Evolutionary conservation across 2,797 vertebrate species (phyloP).

Genomic region (Schizopygopsis pylzovi): DNA sequence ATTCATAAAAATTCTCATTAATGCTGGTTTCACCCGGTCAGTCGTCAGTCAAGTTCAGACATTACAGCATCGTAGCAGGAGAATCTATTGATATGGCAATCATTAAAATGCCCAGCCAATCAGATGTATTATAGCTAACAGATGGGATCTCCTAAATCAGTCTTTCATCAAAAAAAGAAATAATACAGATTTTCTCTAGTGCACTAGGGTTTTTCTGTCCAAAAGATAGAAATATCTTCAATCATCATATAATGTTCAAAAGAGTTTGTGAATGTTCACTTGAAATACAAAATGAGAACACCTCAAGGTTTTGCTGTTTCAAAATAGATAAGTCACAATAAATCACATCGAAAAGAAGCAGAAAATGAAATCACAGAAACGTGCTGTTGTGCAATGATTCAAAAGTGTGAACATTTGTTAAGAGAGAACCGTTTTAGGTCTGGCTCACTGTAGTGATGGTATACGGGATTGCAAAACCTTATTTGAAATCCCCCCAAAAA

Average conservation of each 20-base stretch:
- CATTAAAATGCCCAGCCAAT: slow-evolving; percentile 1
- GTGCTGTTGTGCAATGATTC: background rate
- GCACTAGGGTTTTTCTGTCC: background rate
- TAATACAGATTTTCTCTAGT: background rate
- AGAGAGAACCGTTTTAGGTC: background rate
- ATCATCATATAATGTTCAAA: background rate
- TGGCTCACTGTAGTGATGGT: background rate
- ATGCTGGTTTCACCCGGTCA: background rate
- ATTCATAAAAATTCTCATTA: background rate
- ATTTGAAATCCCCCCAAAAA: background rate
- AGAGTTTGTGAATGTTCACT: background rate
- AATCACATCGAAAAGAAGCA: background rate
- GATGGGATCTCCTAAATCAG: background rate
- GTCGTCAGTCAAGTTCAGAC: background rate
- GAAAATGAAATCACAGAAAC: background rate
- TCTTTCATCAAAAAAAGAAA: background rate
- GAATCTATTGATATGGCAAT: slow-evolving; percentile 4
- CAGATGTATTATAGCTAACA: background rate
- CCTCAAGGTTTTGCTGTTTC: background rate
- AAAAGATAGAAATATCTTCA: background rate
- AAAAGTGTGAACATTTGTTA: background rate
- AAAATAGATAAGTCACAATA: background rate
- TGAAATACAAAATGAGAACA: background rate
- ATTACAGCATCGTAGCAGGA: background rate
- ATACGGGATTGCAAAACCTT: background rate